These are phyloP conservation scores for Scaptomyza hsui DNA, from an alignment of 1,140 invertebrate genomes.

Conservation along the genomic window DNA sequence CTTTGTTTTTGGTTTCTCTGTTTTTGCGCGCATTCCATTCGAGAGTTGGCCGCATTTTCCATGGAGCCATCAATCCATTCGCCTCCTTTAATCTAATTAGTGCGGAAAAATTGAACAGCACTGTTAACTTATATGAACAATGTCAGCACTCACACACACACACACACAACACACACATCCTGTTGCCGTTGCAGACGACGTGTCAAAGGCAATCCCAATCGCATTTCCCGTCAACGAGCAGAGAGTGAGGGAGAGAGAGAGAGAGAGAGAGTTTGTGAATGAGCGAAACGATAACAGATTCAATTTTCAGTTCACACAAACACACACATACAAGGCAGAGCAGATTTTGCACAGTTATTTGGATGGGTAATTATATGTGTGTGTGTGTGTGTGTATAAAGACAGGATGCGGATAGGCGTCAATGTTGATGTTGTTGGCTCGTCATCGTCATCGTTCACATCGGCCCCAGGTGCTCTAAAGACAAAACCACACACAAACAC, in stretches of 20 bases:
- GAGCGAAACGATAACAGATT: slow-evolving; percentile 39
- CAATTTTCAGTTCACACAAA: slow-evolving; percentile 24
- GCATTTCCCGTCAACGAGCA: slow-evolving; percentile 38
- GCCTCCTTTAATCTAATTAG: slow-evolving; percentile 78
- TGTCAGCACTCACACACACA: slow-evolving; percentile 30
- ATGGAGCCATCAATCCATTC: slow-evolving; percentile 43
- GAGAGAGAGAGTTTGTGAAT: slow-evolving; percentile 22
- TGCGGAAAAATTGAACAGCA: slow-evolving; percentile 75
- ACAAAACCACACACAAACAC: neutral
- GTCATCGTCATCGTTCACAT: slow-evolving; percentile 13
- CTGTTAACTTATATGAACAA: slow-evolving; percentile 70
- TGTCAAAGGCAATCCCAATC: slow-evolving; percentile 47
- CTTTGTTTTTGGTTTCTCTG: slow-evolving; percentile 11
- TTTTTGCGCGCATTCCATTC: slow-evolving; percentile 39
- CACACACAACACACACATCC: slow-evolving; percentile 23
- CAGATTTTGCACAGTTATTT: neutral
- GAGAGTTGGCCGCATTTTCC: slow-evolving; percentile 28
- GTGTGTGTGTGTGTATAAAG: neutral
- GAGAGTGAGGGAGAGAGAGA: neutral
- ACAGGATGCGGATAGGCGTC: slow-evolving; percentile 38
- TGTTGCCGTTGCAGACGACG: slow-evolving; percentile 45
- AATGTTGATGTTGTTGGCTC: slow-evolving; percentile 27
- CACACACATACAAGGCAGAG: neutral
- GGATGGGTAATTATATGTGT: neutral
- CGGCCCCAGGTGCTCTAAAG: slow-evolving; percentile 18